phyloP scores from a whole-genome alignment of 2,888 invertebrate genomes.

The Myopa tessellatipennis region DNA sequence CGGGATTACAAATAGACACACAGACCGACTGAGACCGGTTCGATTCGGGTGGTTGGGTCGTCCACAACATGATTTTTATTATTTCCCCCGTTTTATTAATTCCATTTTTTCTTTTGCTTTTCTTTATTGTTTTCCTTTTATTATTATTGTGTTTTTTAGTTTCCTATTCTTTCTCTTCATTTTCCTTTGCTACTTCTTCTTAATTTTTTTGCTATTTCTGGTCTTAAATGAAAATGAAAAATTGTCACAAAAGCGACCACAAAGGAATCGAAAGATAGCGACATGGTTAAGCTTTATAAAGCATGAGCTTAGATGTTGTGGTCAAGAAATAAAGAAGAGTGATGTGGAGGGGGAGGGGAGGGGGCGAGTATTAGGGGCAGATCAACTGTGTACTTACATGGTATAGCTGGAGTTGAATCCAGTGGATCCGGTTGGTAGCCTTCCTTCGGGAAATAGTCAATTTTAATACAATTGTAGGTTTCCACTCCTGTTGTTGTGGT shows the following conservation, averaged over 20 bases:
- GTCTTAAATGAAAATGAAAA: slow-evolving; percentile 22
- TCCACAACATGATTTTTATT: too few species aligned
- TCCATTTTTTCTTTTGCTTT: background rate
- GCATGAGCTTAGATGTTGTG: background rate
- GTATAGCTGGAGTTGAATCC: slow-evolving; percentile 92
- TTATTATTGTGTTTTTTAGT: background rate
- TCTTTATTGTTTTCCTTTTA: background rate
- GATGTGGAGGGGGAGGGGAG: background rate
- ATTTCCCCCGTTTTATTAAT: too few species aligned
- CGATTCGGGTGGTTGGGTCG: too few species aligned
- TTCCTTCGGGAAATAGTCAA: slow-evolving; percentile 89
- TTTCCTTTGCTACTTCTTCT: background rate
- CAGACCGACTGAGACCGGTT: too few species aligned
- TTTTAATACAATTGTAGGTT: slow-evolving; percentile 75
- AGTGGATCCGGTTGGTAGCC: slow-evolving; percentile 88
- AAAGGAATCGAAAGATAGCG: background rate
- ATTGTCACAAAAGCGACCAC: slow-evolving; percentile 6
- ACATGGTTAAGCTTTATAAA: background rate
- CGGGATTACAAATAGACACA: too few species aligned
- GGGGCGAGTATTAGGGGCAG: background rate
- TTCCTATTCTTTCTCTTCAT: background rate
- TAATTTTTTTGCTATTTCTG: background rate
- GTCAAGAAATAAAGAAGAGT: background rate
- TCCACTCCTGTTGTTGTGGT: slow-evolving; percentile 56
- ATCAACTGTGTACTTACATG: slow-evolving; percentile 77